These are phyloP conservation scores for Mohoua ochrocephala DNA, from an alignment of 2,113 vertebrate species.

Conservation along the genomic window DNA sequence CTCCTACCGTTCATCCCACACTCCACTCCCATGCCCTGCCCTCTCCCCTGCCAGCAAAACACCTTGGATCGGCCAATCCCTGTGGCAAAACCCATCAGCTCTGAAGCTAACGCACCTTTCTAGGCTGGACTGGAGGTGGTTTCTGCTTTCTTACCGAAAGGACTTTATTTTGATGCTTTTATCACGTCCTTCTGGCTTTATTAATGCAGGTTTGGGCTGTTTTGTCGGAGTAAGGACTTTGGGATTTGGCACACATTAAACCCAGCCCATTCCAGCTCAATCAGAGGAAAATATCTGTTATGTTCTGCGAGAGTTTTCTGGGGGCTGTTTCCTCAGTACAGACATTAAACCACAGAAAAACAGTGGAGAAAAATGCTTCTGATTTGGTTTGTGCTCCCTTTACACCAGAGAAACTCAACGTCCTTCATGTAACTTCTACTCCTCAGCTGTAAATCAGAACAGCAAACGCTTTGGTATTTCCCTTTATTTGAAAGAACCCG, in stretches of 20 bases:
- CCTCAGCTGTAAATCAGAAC: background rate
- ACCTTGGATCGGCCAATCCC: background rate
- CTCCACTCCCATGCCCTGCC: background rate
- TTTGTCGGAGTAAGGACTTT: background rate
- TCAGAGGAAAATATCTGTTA: background rate
- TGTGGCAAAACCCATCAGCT: background rate
- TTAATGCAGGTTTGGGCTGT: background rate
- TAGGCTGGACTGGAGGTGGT: background rate
- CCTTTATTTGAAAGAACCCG: background rate
- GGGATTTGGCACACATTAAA: background rate
- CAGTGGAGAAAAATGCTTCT: background rate
- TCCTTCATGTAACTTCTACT: background rate
- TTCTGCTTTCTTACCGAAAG: background rate
- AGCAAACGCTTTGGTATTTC: background rate
- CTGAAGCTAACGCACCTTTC: background rate
- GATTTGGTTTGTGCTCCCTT: background rate
- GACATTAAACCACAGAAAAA: background rate
- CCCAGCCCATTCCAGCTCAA: background rate
- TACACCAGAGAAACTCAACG: background rate
- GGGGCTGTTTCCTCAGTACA: background rate
- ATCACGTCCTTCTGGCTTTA: background rate
- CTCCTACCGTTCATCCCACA: background rate
- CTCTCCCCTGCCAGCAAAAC: background rate
- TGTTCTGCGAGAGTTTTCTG: background rate
- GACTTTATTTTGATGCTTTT: background rate